Percentiles rank a stretch among this genome's conserved stretches.
Conservation (phyloP, 2,797 vertebrate genomes). For the Etheostoma nigrum region DNA sequence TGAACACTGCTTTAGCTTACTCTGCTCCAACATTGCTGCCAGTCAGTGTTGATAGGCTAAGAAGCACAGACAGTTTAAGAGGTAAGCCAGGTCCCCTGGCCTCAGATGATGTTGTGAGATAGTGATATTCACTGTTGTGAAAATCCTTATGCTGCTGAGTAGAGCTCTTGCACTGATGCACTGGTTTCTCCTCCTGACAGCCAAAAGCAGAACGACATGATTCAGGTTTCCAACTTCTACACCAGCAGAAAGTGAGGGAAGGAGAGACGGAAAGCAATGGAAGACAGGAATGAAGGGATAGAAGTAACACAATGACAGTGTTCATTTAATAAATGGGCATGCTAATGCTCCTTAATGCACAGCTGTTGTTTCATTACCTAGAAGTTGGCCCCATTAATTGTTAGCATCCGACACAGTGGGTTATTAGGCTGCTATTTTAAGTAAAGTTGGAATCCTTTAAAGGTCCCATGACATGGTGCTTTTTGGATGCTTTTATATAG, state of each 20-base stretch:
- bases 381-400: constrained; percentile 57
- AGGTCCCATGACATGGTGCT: too few relatives aligned
- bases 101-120: constrained; percentile 48
- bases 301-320: constrained; percentile 30
- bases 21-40: constrained; percentile 35
- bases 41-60: constrained; percentile 32
- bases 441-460: constrained; percentile 55
- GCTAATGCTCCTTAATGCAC: constrained; percentile 41
- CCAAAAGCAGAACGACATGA: constrained; percentile 60
- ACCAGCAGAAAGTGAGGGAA: constrained; percentile 43
- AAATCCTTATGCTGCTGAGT: constrained; percentile 42
- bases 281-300: constrained; percentile 43
- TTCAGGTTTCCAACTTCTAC: constrained; percentile 69
- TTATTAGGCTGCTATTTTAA: constrained; percentile 50
- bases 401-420: constrained; percentile 47
- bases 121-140: constrained; percentile 47
- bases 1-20: constrained; percentile 29
- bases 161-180: constrained; percentile 49
- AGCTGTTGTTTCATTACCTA: constrained; percentile 59
- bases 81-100: constrained; percentile 35
- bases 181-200: constrained; percentile 60
- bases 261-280: constrained; percentile 23
- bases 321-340: constrained; percentile 59
- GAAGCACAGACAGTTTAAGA: constrained; percentile 32
- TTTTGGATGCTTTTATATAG: too few relatives aligned